Evolutionary conservation across 2,888 invertebrate species (phyloP).

Genomic region (Copidosoma aretas): DNA sequence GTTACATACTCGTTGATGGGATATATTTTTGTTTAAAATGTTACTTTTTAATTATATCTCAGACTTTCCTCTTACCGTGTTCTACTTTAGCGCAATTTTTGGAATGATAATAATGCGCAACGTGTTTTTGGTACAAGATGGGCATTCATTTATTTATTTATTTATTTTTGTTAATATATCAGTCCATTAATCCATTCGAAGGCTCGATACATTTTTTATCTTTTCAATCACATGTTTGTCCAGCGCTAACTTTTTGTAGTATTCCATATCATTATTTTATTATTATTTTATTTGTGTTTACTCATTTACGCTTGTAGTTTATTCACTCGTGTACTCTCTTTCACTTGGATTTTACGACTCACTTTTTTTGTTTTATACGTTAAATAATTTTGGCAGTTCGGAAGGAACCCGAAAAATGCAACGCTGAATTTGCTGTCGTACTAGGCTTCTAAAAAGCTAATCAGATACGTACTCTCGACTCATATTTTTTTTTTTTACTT

Average conservation of each 20-base stretch:
- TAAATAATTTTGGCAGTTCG: slow-evolving; percentile 42
- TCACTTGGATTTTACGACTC: slow-evolving; percentile 1
- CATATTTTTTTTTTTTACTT: slow-evolving; percentile 38
- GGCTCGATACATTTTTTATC: slow-evolving; percentile 30
- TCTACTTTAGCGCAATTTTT: slow-evolving; percentile 2
- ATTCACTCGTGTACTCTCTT: slow-evolving; percentile 30
- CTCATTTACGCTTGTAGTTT: slow-evolving; percentile 25
- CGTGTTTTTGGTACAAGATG: slow-evolving; percentile 21
- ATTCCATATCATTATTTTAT: slow-evolving; percentile 14
- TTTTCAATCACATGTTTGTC: no score
- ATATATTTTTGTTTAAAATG: slow-evolving; percentile 14
- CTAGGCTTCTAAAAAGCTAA: slow-evolving; percentile 39
- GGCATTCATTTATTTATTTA: slow-evolving; percentile 11
- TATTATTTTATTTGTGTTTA: slow-evolving; percentile 4
- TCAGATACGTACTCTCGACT: slow-evolving; percentile 33
- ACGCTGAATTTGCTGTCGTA: slow-evolving; percentile 35
- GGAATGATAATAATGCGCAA: slow-evolving; percentile 1
- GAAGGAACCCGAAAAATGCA: slow-evolving; percentile 41
- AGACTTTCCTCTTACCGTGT: slow-evolving; percentile 35
- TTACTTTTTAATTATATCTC: slow-evolving; percentile 26
- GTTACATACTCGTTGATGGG: slow-evolving; percentile 26
- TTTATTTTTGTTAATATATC: slow-evolving; percentile 30
- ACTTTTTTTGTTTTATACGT: slow-evolving; percentile 28
- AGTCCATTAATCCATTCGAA: slow-evolving; percentile 30
- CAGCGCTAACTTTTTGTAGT: slow-evolving; percentile 16